Evolutionary conservation across 2,888 invertebrate species (phyloP), one percentile per base, ranked within the genome.

Genomic region (Ptilodon capucinus): DNA sequence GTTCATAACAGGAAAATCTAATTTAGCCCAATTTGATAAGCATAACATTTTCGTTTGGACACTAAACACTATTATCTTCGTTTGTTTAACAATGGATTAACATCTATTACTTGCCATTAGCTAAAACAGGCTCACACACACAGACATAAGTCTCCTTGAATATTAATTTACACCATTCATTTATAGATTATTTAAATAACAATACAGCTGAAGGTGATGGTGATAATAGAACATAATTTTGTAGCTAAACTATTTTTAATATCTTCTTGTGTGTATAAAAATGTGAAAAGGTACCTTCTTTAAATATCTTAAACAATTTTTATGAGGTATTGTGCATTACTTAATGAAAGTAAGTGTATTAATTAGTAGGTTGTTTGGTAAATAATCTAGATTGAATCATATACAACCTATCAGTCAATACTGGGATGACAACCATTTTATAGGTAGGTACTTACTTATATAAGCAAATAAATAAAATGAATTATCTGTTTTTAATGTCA

Each of bases 121-220:
- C 48, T 60, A 71, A 8, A 58, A 61, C 60, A 67, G 44, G 42
- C 60, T 59, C 53, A 59, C 55, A 67, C 49, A 57, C 58, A 65
- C 64, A 63, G 52, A 68, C 58, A 65, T 70, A 47, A 63, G 67
- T 83, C 81, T 84, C 82, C 84, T 84, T 87, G 86, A 85, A 76
- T 59, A 62, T 69, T 80, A 79, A 85, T 87, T 88, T 83, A 74
- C 84, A 84, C 84, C 68, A 62, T 64, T 77, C 63, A 64, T 70
- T 56, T 65, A 64, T 56, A 64, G 70, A 59, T 74, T 40, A 79
- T 83, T 82, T 79, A 73, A 83, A 83, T 79, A 71, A 71, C 72
- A 77, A 73, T 77, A 74, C 68, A 59, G 58, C 30, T 54, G 56
- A 50, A 62, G 54, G 38, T 17, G 17, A 46, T 51, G 47, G 36